Evolutionary conservation across 2,797 vertebrate genomes (phyloP).

Genomic region (Parauchenoglanis punctatus): DNA sequence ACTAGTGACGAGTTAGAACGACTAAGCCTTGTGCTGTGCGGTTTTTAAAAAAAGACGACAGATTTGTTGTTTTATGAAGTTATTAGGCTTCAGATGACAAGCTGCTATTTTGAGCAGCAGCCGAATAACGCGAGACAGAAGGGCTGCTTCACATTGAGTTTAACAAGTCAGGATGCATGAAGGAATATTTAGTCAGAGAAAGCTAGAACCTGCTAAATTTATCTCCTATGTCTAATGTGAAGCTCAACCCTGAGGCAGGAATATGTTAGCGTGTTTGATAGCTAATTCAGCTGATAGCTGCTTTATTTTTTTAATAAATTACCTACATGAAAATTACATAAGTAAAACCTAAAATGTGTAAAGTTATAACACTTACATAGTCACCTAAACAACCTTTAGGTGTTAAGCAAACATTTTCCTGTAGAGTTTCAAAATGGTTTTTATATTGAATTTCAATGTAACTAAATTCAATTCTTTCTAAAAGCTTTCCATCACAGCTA

Average conservation of each 20-base stretch:
- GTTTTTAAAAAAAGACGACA: conserved; percentile 7
- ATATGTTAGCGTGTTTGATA: neutral
- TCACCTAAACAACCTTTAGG: neutral
- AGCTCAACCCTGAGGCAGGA: neutral
- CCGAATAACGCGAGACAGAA: neutral
- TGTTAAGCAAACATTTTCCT: neutral
- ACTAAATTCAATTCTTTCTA: neutral
- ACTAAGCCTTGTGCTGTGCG: neutral
- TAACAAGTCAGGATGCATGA: conserved; percentile 1
- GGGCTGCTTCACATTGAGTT: neutral
- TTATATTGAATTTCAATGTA: neutral
- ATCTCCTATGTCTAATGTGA: neutral
- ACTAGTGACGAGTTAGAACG: neutral
- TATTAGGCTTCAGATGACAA: conserved; percentile 17
- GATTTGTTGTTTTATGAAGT: conserved; percentile 12
- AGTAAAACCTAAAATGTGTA: neutral
- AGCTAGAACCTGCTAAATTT: neutral
- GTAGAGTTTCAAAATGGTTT: neutral
- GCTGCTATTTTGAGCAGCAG: conserved; percentile 21
- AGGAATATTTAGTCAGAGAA: neutral
- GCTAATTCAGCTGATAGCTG: too few relatives aligned
- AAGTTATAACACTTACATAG: neutral
- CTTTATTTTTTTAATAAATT: neutral
- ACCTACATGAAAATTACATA: neutral
- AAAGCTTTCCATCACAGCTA: neutral